These are phyloP conservation scores for Phyllopteryx taeniolatus DNA, from an alignment of 2,113 vertebrate species.

Conservation along the genomic window DNA sequence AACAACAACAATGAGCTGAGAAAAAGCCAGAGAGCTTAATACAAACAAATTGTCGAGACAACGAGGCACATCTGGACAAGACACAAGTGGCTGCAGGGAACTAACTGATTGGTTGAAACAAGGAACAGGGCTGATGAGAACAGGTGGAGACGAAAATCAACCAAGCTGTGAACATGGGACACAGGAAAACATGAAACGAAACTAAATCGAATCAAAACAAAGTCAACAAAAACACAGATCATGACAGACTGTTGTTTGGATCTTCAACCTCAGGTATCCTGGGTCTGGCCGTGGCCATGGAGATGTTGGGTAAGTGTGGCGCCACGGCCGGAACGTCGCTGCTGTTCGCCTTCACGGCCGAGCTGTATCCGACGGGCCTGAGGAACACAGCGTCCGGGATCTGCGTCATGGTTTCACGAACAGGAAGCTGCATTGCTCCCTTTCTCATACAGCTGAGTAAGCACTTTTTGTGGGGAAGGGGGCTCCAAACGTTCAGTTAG, in stretches of 20 bases:
- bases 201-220: background rate
- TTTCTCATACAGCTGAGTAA: slow-evolving; percentile 82
- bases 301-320: slow-evolving; percentile 84
- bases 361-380: slow-evolving; percentile 85
- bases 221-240: no score
- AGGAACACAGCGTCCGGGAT: slow-evolving; percentile 84
- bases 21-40: no score
- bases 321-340: slow-evolving; percentile 75
- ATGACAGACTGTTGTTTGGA: background rate
- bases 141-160: no score
- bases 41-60: no score
- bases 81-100: no score
- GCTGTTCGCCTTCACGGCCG: slow-evolving; percentile 82
- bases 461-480: slow-evolving; percentile 13
- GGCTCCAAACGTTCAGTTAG: no score
- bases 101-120: no score
- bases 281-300: slow-evolving; percentile 64
- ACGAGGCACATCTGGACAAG: no score
- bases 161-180: no score
- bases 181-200: no score
- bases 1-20: no score
- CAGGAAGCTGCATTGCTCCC: slow-evolving; percentile 82
- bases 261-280: slow-evolving; percentile 60
- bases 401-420: slow-evolving; percentile 76
- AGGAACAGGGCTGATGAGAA: no score